Conservation (phyloP, 2,888 invertebrate genomes). For the Tridacna gigas region DNA sequence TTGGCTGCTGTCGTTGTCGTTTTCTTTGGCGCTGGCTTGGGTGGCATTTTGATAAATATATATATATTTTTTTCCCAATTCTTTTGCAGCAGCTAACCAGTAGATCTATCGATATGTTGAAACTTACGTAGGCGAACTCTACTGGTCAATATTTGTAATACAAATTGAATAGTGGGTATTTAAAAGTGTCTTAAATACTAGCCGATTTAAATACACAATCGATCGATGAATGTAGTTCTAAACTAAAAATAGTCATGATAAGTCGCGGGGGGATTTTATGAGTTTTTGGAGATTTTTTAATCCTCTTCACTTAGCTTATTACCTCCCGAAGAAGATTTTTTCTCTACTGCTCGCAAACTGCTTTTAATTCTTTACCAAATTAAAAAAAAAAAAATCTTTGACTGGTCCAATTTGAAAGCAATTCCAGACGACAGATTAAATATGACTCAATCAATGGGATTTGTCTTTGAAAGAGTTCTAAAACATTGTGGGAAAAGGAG, state of each 20-base stretch:
- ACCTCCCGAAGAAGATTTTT: no score
- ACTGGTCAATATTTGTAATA: background rate
- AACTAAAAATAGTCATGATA: slow-evolving; percentile 20
- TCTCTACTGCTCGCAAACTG: no score
- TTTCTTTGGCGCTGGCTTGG: slow-evolving; percentile 39
- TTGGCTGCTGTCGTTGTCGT: slow-evolving; percentile 25
- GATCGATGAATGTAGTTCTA: background rate
- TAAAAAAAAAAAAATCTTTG: no score
- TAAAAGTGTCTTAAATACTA: background rate
- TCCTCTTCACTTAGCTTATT: no score
- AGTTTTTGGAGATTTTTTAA: background rate
- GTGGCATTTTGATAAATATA: slow-evolving; percentile 41
- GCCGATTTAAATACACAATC: background rate
- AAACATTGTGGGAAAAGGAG: no score
- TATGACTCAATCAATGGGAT: no score
- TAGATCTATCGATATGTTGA: background rate
- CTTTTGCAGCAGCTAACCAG: background rate
- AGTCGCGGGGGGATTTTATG: background rate
- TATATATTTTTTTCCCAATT: background rate
- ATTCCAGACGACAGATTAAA: no score
- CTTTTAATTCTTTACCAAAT: no score
- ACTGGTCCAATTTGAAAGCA: no score
- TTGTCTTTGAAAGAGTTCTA: no score
- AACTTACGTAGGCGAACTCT: background rate
- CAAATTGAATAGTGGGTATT: background rate